These are phyloP conservation scores for Arbacia lixula DNA, from an alignment of 53 echinoderm and acorn worm species.

Conservation along the genomic window DNA sequence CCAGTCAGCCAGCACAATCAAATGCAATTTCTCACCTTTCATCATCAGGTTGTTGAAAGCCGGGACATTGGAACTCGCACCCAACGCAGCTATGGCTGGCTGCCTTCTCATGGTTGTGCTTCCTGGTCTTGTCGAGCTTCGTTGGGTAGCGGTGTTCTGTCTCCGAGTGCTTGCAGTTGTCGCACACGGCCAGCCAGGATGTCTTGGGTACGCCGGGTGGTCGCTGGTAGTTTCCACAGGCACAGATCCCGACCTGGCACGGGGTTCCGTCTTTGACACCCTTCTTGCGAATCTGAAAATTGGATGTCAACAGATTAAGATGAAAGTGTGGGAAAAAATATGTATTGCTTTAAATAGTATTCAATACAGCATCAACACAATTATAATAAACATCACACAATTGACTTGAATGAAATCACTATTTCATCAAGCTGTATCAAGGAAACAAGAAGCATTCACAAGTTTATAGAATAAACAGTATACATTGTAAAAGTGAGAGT, in stretches of 20 bases:
- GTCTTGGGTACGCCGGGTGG: constrained; percentile 66
- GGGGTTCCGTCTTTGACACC: constrained; percentile 83
- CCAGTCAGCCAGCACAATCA: too few species aligned
- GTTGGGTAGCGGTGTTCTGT: constrained; percentile 82
- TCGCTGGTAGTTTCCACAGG: constrained; percentile 69
- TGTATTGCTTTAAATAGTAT: too few species aligned
- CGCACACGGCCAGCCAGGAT: constrained; percentile 73
- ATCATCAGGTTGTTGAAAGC: constrained; percentile 65
- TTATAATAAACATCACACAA: too few species aligned
- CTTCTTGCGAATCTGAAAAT: constrained; percentile 73
- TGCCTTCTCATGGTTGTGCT: constrained; percentile 69
- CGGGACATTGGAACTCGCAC: constrained; percentile 69
- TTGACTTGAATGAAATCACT: too few species aligned
- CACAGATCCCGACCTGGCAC: constrained; percentile 71
- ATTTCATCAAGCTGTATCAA: too few species aligned
- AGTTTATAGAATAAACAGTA: too few species aligned
- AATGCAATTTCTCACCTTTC: constrained; percentile 63
- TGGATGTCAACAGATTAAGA: too few species aligned
- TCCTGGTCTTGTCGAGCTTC: constrained; percentile 71
- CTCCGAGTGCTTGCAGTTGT: constrained; percentile 77
- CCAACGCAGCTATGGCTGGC: constrained; percentile 61
- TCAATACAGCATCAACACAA: background rate
- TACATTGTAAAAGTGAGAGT: too few species aligned
- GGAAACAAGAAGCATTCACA: too few species aligned
- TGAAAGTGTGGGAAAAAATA: too few species aligned